Conservation (phyloP, 2,888 invertebrate species). For the Ecliptopera silaceata region DNA sequence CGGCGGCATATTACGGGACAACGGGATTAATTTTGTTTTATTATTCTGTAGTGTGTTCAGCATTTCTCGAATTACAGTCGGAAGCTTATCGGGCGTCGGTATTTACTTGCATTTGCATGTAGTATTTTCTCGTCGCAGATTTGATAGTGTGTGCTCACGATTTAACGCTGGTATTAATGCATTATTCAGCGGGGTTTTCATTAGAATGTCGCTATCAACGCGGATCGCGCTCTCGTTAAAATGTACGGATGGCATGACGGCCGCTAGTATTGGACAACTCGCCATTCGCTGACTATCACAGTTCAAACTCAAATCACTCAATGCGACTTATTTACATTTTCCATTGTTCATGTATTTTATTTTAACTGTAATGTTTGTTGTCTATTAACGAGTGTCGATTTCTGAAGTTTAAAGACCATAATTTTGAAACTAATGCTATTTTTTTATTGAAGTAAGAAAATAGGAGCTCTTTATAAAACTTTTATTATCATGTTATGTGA, state of each 20-base stretch:
- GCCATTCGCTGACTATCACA: constrained; percentile 27
- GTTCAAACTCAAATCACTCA: constrained; percentile 31
- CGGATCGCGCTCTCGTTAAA: constrained; percentile 80
- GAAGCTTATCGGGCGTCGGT: constrained; percentile 71
- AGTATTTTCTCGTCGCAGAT: constrained; percentile 72
- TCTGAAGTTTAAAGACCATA: constrained; percentile 21
- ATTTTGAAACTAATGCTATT: constrained; percentile 22
- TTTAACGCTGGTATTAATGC: constrained; percentile 82
- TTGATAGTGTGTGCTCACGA: constrained; percentile 79
- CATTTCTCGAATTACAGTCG: constrained; percentile 66
- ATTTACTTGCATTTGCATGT: constrained; percentile 79
- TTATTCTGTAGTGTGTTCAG: constrained; percentile 42
- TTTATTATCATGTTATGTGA: neutral
- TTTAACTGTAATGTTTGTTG: constrained; percentile 23
- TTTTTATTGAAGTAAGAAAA: constrained; percentile 25
- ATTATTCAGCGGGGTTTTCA: constrained; percentile 82
- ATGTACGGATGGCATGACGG: constrained; percentile 81
- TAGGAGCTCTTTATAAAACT: neutral
- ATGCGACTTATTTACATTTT: constrained; percentile 27
- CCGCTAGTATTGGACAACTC: constrained; percentile 63
- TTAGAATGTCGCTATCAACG: constrained; percentile 78
- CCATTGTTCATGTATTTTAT: constrained; percentile 18
- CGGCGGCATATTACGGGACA: constrained; percentile 41
- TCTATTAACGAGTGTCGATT: constrained; percentile 24
- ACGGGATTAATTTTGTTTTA: constrained; percentile 57